phyloP scores from a whole-genome alignment of 2,888 invertebrate species.

The Ophioninae sp. region DNA sequence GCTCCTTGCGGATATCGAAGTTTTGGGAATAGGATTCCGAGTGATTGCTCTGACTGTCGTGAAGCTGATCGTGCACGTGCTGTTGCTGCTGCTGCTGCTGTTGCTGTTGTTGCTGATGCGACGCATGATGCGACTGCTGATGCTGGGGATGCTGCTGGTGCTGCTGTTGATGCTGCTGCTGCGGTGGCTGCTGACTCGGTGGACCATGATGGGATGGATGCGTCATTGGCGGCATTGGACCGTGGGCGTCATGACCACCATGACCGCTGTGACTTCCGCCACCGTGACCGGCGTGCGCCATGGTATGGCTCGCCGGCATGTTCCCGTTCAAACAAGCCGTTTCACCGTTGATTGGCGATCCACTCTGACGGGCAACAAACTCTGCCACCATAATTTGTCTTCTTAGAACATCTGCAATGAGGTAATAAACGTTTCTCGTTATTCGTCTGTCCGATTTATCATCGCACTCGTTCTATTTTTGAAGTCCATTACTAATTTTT shows the following conservation, averaged over 20 bases:
- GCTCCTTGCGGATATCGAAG: conserved; percentile 86
- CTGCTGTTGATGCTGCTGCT: conserved; percentile 80
- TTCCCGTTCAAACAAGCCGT: conserved; percentile 84
- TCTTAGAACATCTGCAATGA: conserved; percentile 79
- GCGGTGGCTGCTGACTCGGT: conserved; percentile 70
- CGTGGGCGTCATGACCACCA: conserved; percentile 75
- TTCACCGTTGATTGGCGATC: conserved; percentile 87
- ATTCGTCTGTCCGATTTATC: not conserved
- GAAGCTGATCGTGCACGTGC: conserved; percentile 78
- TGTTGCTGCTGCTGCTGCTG: conserved; percentile 63
- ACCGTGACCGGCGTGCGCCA: conserved; percentile 78
- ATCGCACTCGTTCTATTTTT: not conserved
- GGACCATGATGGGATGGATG: conserved; percentile 75
- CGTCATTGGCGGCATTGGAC: conserved; percentile 76
- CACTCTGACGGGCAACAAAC: conserved; percentile 89
- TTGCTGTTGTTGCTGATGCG: conserved; percentile 64
- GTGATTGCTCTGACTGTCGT: conserved; percentile 78
- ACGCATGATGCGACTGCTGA: conserved; percentile 80
- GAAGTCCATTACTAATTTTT: not conserved
- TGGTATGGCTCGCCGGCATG: conserved; percentile 79
- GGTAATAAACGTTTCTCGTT: not conserved
- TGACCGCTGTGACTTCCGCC: conserved; percentile 66
- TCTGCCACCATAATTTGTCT: conserved; percentile 91
- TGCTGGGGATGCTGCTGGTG: conserved; percentile 66
- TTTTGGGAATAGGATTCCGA: conserved; percentile 75